Evolutionary conservation across 2,113 vertebrate species (phyloP), one percentile per base, ranked within the genome.

Genomic region (Abramis brama): DNA sequence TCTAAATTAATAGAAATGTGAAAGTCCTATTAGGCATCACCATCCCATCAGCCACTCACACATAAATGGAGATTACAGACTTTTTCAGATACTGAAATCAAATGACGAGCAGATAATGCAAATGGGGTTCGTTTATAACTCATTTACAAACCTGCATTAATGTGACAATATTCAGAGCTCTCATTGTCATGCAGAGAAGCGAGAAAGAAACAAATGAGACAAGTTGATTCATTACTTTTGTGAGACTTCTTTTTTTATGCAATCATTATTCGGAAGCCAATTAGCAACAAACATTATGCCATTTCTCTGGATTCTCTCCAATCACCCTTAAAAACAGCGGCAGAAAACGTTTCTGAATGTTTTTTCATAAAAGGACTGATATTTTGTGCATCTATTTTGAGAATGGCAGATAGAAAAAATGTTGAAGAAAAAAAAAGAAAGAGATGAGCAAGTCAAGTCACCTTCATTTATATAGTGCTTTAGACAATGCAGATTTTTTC

Each of bases 201-300:
- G 43, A 52, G 17, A 68, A 68, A 66, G 25, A 81, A 27, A 52
- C 45, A 66, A 82, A 66, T 64, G 59, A 80, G 78, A 79, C 57
- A 45, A 79, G 78, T 45, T 79, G 33, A 79, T 45, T 62, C 57
- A 80, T 68, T 68, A 82, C 62, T 68, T 82, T 50, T 23, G 36
- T 45, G n/a, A 50, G 62, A 82, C 75, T 77, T 23, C 6, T 33
- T 50, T 47, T 79, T 79, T 64, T 45, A 39, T 9, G n/a, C 59
- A 80, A 27, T 80, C 57, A 64, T 80, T 80, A 80, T 80, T 45
- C 59, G n/a, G n/a, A 80, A 64, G 78, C 36, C 33, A 80, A 62
- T 80, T 80, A 80, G 78, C 57, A 68, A 30, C 62, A 68, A 82
- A 21, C 39, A 66, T 50, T 30, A 50, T 12, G 62, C n/a, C 2